Percentiles rank a stretch among this genome's conserved stretches.
Evolutionary conservation across 2,113 vertebrate genomes (phyloP).

Genomic region (Labrus mixtus): DNA sequence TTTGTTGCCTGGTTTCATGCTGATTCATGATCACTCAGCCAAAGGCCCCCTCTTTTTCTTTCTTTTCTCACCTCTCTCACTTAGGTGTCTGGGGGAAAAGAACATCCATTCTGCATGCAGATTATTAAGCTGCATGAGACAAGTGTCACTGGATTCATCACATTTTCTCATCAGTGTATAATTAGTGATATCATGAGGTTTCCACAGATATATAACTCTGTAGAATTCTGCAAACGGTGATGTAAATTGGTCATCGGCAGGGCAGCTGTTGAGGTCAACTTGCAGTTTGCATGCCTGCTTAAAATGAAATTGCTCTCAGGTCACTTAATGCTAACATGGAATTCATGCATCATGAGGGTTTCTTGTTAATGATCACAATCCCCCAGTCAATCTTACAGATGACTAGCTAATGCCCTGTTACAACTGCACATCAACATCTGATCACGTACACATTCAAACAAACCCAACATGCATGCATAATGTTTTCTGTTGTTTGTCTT

Average conservation of each 20-base stretch:
- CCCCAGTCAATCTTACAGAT: constrained; percentile 1
- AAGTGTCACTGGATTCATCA: constrained; percentile 28
- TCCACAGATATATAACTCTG: background rate
- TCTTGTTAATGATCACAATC: constrained; percentile 13
- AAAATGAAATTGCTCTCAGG: background rate
- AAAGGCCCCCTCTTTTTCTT: constrained; percentile 12
- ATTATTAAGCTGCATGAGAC: constrained; percentile 39
- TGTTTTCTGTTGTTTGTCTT: constrained; percentile 11
- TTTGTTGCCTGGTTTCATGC: constrained; percentile 74
- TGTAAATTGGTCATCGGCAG: background rate
- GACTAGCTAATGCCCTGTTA: background rate
- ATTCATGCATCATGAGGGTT: background rate
- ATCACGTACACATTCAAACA: constrained; percentile 36
- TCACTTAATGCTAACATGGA: background rate
- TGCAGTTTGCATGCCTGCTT: background rate
- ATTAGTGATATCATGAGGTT: constrained; percentile 19
- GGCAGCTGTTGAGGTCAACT: too few relatives aligned
- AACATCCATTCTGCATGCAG: constrained; percentile 18
- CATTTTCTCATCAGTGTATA: constrained; percentile 17
- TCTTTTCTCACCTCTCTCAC: constrained; percentile 42
- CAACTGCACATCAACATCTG: background rate
- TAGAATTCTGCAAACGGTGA: background rate
- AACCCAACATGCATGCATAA: constrained; percentile 5
- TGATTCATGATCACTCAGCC: constrained; percentile 65
- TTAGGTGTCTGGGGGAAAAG: constrained; percentile 24